Evolutionary conservation across 1,140 invertebrate genomes (phyloP).

Genomic region (Hylaeus anthracinus): DNA sequence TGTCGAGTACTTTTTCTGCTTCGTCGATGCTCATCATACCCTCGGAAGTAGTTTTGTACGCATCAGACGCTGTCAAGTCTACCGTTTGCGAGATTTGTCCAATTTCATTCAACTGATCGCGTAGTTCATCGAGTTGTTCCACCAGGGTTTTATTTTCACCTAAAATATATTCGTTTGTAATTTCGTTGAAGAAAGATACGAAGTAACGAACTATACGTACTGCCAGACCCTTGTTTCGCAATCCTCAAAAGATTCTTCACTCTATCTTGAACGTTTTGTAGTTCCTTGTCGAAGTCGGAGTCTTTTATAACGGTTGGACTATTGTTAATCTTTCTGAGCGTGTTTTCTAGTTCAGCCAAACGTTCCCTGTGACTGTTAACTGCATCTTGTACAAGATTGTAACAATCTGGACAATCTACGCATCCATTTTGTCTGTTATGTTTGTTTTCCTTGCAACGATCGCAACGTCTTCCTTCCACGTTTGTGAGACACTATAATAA

Average conservation of each 20-base stretch:
- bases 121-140: conserved; percentile 86
- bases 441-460: conserved; percentile 96
- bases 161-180: conserved; percentile 39
- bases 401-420: conserved; percentile 95
- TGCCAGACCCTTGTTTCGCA: conserved; percentile 85
- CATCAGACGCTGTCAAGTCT: conserved; percentile 83
- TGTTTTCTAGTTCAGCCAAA: conserved; percentile 87
- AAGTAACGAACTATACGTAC: conserved; percentile 69
- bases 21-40: conserved; percentile 87
- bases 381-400: conserved; percentile 94
- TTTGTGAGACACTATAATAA: conserved; percentile 88
- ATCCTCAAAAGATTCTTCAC: conserved; percentile 87
- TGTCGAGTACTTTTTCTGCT: conserved; percentile 87
- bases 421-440: conserved; percentile 92
- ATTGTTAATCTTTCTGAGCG: conserved; percentile 85
- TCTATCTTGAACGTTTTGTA: conserved; percentile 86
- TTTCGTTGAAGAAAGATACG: background rate
- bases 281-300: conserved; percentile 89
- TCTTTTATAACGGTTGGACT: conserved; percentile 92
- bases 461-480: conserved; percentile 94
- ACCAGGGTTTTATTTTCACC: conserved; percentile 84
- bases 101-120: conserved; percentile 85
- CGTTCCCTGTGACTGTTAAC: conserved; percentile 90
- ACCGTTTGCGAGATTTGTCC: conserved; percentile 84
- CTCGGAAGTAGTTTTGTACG: conserved; percentile 83